phyloP scores from a whole-genome alignment of 2,888 invertebrate genomes.

The Cybosia mesomella region DNA sequence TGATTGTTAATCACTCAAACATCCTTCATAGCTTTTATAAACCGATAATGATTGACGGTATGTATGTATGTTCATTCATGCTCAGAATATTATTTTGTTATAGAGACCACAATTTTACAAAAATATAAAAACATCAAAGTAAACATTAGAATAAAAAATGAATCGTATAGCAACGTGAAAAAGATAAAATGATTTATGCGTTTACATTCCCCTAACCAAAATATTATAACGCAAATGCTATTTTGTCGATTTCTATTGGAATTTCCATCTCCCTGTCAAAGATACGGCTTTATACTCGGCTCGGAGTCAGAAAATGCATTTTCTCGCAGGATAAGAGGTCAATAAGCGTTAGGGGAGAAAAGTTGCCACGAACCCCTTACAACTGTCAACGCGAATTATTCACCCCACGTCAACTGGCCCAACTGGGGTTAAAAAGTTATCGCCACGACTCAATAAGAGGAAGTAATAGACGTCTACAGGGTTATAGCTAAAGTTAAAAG shows the following conservation, averaged over 20 bases:
- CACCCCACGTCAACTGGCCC: slow-evolving; percentile 79
- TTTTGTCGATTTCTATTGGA: slow-evolving; percentile 67
- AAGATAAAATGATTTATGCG: slow-evolving; percentile 52
- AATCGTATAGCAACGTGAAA: slow-evolving; percentile 33
- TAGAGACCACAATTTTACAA: slow-evolving; percentile 11
- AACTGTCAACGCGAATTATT: slow-evolving; percentile 81
- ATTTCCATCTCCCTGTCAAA: slow-evolving; percentile 62
- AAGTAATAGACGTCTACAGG: slow-evolving; percentile 74
- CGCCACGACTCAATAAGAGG: slow-evolving; percentile 69
- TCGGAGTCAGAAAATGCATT: slow-evolving; percentile 70
- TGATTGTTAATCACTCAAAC: no score
- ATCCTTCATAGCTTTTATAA: no score
- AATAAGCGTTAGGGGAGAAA: slow-evolving; percentile 74
- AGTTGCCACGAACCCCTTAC: slow-evolving; percentile 70
- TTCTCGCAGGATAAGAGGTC: slow-evolving; percentile 73
- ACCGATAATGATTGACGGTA: no score
- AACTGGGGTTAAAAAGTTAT: slow-evolving; percentile 81
- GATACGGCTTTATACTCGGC: slow-evolving; percentile 63
- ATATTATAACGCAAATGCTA: slow-evolving; percentile 63
- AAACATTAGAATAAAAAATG: slow-evolving; percentile 42
- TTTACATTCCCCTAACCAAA: slow-evolving; percentile 53
- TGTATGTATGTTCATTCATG: background rate
- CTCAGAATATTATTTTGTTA: no score
- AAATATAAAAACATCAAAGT: slow-evolving; percentile 21
- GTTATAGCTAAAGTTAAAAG: slow-evolving; percentile 59